Conservation (phyloP, 1,140 invertebrate genomes). For the Papilio polyxenes region DNA sequence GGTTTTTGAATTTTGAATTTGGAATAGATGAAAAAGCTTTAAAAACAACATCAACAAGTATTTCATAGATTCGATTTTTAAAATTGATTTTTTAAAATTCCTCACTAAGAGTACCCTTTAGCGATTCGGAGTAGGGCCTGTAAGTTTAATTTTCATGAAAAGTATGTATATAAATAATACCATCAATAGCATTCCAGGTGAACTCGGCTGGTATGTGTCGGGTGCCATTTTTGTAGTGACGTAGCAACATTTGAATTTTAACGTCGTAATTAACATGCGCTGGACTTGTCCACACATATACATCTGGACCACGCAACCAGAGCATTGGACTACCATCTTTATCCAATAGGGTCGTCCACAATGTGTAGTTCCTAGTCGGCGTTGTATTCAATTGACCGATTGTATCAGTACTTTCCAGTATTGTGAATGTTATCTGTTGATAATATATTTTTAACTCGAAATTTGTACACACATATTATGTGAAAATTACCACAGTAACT, state of each 20-base stretch:
- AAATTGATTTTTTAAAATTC: too few relatives aligned
- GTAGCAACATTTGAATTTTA: constrained; percentile 39
- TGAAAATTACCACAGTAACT: neutral
- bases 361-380: constrained; percentile 47
- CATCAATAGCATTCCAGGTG: constrained; percentile 57
- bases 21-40: too few relatives aligned
- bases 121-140: too few relatives aligned
- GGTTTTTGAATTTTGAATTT: too few relatives aligned
- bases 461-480: neutral
- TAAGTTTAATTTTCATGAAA: neutral
- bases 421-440: constrained; percentile 55
- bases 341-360: constrained; percentile 57
- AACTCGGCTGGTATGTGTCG: constrained; percentile 47
- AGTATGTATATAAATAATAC: constrained; percentile 45
- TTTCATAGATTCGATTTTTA: too few relatives aligned
- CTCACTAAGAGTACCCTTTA: too few relatives aligned
- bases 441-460: neutral
- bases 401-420: constrained; percentile 45
- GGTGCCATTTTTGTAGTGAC: constrained; percentile 36
- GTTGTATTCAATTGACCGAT: constrained; percentile 38
- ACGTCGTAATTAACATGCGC: constrained; percentile 49
- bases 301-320: constrained; percentile 51
- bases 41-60: too few relatives aligned
- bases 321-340: constrained; percentile 45
- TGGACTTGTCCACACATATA: constrained; percentile 45